Percentiles rank a stretch among this genome's conserved stretches.
Conservation (phyloP, 2,888 invertebrate species). For the Mechanitis mazaeus region DNA sequence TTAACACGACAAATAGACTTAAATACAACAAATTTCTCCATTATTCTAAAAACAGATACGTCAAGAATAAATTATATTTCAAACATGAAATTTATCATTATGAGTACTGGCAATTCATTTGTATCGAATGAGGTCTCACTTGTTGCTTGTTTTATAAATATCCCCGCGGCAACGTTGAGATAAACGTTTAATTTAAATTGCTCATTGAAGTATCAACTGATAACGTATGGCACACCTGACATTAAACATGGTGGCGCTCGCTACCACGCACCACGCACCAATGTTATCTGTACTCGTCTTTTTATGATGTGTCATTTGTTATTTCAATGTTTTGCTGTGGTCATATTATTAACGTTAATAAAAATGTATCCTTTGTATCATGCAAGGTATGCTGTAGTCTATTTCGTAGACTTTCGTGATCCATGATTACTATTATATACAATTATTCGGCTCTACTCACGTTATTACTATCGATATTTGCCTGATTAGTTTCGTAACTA, state of each 20-base stretch:
- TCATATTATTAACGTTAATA: constrained; percentile 14
- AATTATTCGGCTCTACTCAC: too few species aligned
- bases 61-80: too few species aligned
- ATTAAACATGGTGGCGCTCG: constrained; percentile 25
- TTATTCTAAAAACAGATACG: too few species aligned
- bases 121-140: not conserved
- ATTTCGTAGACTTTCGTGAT: too few species aligned
- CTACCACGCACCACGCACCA: constrained; percentile 21
- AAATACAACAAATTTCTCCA: too few species aligned
- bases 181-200: constrained; percentile 23
- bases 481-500: too few species aligned
- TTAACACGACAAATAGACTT: too few species aligned
- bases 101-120: not conserved
- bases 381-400: not conserved
- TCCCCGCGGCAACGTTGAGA: constrained; percentile 11
- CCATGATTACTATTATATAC: too few species aligned
- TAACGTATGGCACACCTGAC: constrained; percentile 22
- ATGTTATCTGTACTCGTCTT: constrained; percentile 24
- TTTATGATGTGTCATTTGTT: constrained; percentile 21
- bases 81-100: not conserved
- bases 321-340: constrained; percentile 13
- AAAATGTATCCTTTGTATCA: constrained; percentile 11
- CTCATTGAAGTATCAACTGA: constrained; percentile 26
- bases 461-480: too few species aligned
- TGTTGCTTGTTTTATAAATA: constrained; percentile 6